A percentile compares a stretch with the other conserved stretches of the same genome.
Conservation (phyloP, 2,888 invertebrate species). For the Drosophila incognita region DNA sequence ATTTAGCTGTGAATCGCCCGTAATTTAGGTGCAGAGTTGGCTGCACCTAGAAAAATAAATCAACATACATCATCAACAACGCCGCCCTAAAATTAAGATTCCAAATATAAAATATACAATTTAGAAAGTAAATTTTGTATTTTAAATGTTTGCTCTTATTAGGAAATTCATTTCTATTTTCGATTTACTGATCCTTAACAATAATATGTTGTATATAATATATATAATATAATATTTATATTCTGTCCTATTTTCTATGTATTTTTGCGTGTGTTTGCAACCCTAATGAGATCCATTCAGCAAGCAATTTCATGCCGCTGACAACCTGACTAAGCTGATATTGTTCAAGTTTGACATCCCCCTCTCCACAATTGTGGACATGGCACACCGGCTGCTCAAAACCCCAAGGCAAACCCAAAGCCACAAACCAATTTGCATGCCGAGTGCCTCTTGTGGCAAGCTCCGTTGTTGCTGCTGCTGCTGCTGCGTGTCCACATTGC, state of each 20-base stretch:
- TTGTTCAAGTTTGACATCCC: slow-evolving; percentile 24
- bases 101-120: too few species aligned
- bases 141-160: too few species aligned
- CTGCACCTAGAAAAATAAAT: not conserved
- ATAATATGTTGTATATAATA: too few species aligned
- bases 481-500: slow-evolving; percentile 15
- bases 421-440: slow-evolving; percentile 45
- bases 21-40: not conserved
- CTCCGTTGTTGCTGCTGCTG: slow-evolving; percentile 2
- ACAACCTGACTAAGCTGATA: slow-evolving; percentile 33
- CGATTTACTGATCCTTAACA: too few species aligned
- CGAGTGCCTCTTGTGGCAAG: slow-evolving; percentile 3
- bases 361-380: not conserved
- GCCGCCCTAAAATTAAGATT: too few species aligned
- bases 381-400: slow-evolving; percentile 7
- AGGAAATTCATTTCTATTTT: too few species aligned
- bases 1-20: not conserved
- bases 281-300: slow-evolving; percentile 50
- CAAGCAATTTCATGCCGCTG: slow-evolving; percentile 30
- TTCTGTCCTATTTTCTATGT: not conserved
- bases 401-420: slow-evolving; percentile 10
- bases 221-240: not conserved
- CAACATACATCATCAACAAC: not conserved
- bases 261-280: not conserved
- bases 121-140: too few species aligned